phyloP scores from a whole-genome alignment of 2,888 invertebrate species.

The Xanthorhoe designata region DNA sequence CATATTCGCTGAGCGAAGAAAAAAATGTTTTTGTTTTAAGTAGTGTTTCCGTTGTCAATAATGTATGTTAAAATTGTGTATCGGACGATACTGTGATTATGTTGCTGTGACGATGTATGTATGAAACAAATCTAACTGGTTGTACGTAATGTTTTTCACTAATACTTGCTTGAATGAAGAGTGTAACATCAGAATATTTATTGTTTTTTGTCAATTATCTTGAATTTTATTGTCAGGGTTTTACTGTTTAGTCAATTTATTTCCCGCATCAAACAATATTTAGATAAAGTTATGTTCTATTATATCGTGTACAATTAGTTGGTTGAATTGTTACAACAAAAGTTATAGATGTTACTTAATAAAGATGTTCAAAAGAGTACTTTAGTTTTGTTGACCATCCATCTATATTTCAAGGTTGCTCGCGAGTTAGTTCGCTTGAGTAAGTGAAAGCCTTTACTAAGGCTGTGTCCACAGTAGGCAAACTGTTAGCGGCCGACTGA shows the following conservation, averaged over 20 bases:
- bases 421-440: too few species aligned
- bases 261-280: constrained; percentile 46
- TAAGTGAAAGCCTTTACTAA: too few species aligned
- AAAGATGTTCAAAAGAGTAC: constrained; percentile 73
- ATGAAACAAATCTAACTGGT: constrained; percentile 38
- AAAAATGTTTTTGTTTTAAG: constrained; percentile 57
- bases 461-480: too few species aligned
- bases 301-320: constrained; percentile 62
- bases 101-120: constrained; percentile 77
- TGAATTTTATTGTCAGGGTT: constrained; percentile 44
- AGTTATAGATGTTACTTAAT: constrained; percentile 80
- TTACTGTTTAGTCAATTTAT: constrained; percentile 59
- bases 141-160: constrained; percentile 38
- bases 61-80: constrained; percentile 54
- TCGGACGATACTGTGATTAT: constrained; percentile 78
- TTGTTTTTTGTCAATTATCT: constrained; percentile 41
- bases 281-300: constrained; percentile 52
- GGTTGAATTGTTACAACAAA: constrained; percentile 73
- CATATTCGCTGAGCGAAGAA: constrained; percentile 75
- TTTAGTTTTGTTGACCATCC: constrained; percentile 51
- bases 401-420: too few species aligned
- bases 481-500: too few species aligned
- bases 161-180: constrained; percentile 31
- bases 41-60: constrained; percentile 59
- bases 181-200: constrained; percentile 14